Evolutionary conservation across 2,797 vertebrate genomes (phyloP).

Genomic region (Neosilurus mollespiculum): DNA sequence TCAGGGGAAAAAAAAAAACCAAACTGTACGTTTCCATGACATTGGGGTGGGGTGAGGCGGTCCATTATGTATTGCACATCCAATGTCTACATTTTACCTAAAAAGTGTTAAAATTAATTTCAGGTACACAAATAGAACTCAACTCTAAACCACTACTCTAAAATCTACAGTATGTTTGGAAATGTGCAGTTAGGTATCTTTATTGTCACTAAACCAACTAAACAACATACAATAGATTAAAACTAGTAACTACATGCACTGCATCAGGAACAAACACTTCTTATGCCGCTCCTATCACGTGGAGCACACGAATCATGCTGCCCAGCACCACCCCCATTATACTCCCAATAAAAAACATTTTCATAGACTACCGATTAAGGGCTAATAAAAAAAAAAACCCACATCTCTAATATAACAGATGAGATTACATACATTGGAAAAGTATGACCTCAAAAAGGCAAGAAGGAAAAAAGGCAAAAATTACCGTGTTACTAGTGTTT

Average conservation of each 20-base stretch:
- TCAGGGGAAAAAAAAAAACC: not conserved
- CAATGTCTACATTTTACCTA: not conserved
- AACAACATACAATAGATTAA: not conserved
- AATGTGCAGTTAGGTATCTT: not conserved
- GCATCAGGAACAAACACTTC: not conserved
- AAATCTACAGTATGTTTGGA: not conserved
- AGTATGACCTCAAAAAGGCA: too few relatives aligned
- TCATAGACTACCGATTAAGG: not conserved
- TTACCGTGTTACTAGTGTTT: not conserved
- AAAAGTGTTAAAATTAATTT: not conserved
- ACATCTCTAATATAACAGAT: not conserved
- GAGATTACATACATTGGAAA: not conserved
- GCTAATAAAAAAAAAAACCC: not conserved
- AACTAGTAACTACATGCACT: not conserved
- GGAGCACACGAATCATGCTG: not conserved
- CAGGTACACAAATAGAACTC: not conserved
- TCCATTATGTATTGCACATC: not conserved
- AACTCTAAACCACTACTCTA: not conserved
- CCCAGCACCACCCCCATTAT: not conserved
- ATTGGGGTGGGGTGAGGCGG: too few relatives aligned
- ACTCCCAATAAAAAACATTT: not conserved
- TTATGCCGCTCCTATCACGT: not conserved
- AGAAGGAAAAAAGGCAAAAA: not conserved
- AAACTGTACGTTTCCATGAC: not conserved
- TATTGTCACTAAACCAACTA: not conserved